Conservation (phyloP, 2,888 invertebrate species). For the Drosophila differens region DNA sequence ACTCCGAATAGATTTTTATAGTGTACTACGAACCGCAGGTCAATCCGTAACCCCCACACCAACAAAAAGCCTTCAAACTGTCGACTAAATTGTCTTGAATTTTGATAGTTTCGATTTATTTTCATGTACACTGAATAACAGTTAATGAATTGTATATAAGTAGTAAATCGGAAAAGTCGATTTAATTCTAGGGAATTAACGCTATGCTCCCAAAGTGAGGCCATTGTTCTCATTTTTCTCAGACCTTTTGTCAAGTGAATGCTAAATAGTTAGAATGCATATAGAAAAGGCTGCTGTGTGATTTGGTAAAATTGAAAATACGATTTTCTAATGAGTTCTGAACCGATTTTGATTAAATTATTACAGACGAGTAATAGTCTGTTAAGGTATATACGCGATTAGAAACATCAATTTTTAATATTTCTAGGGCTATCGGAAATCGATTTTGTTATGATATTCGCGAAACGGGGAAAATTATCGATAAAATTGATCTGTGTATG, state of each 20-base stretch:
- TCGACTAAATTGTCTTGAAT: background rate
- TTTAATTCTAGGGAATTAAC: background rate
- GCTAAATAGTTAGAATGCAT: background rate
- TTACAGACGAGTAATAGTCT: background rate
- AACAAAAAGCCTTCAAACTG: background rate
- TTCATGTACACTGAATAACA: background rate
- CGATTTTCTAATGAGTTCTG: background rate
- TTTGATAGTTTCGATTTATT: conserved; percentile 1
- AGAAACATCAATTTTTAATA: background rate
- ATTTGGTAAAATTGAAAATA: background rate
- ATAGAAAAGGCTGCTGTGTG: background rate
- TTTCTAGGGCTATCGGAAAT: background rate
- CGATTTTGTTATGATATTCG: background rate
- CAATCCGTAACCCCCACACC: background rate
- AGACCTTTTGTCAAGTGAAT: background rate
- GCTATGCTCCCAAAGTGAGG: background rate
- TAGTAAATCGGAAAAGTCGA: background rate
- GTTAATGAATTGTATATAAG: background rate
- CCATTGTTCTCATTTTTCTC: background rate
- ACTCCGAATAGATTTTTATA: background rate
- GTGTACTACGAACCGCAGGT: background rate
- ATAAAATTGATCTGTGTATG: background rate
- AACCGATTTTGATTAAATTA: background rate
- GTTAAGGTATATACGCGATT: background rate
- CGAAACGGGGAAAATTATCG: background rate